Conservation (phyloP, 2,888 invertebrate genomes). For the Amblyjoppa fuscipennis region DNA sequence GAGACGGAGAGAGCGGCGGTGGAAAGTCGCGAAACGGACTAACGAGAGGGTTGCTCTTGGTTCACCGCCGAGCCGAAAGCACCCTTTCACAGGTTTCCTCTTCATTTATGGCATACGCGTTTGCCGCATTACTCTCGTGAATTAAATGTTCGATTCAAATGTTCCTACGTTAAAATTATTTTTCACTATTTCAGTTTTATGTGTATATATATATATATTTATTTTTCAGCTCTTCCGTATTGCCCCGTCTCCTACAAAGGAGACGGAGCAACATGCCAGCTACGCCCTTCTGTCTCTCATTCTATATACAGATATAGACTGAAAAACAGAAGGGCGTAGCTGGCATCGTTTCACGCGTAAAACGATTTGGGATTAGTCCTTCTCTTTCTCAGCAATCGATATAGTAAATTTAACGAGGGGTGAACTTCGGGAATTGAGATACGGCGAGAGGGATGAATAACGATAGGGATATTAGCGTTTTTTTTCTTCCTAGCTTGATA, state of each 20-base stretch:
- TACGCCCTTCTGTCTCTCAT: too few relatives aligned
- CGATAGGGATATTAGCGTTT: conserved; percentile 44
- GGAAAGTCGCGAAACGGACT: conserved; percentile 58
- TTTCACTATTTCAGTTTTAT: background rate
- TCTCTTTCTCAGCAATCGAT: too few relatives aligned
- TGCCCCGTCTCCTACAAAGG: too few relatives aligned
- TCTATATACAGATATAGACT: too few relatives aligned
- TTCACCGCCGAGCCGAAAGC: conserved; percentile 28
- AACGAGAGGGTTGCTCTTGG: conserved; percentile 44
- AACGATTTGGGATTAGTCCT: too few relatives aligned
- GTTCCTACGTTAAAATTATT: background rate
- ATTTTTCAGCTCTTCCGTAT: too few relatives aligned
- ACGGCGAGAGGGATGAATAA: conserved; percentile 39
- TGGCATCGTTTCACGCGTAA: too few relatives aligned
- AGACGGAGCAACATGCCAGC: too few relatives aligned
- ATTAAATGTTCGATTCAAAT: conserved; percentile 54
- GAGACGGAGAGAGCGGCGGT: conserved; percentile 9
- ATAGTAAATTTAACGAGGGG: background rate
- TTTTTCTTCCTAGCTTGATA: conserved; percentile 40
- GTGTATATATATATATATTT: too few relatives aligned
- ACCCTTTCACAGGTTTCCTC: conserved; percentile 46
- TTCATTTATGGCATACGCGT: conserved; percentile 24
- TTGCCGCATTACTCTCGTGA: conserved; percentile 49
- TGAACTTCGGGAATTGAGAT: conserved; percentile 3
- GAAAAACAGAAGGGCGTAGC: background rate